Conservation (phyloP, 2,888 invertebrate genomes). For the Tenthredo notha region DNA sequence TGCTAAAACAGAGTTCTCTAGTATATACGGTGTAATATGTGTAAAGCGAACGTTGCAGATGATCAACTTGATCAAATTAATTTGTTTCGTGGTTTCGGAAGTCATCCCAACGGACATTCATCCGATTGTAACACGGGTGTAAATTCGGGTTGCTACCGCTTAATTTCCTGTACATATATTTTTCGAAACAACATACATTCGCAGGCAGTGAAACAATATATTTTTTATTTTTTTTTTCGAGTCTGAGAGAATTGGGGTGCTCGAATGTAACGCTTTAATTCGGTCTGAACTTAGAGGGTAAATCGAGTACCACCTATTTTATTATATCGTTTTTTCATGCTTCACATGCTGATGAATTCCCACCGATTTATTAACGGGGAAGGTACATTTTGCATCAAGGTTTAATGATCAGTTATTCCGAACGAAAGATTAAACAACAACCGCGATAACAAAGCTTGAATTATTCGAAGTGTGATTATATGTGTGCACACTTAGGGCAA, state of each 20-base stretch:
- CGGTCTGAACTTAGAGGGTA: not conserved
- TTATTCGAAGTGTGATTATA: not conserved
- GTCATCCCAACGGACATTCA: not conserved
- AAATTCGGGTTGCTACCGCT: constrained; percentile 26
- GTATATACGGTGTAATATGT: not conserved
- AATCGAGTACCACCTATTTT: not conserved
- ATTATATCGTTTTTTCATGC: not conserved
- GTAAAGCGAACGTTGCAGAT: constrained; percentile 25
- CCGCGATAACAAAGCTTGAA: constrained; percentile 24
- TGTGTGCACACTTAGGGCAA: not conserved
- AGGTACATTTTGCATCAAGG: not conserved
- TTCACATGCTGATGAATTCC: not conserved
- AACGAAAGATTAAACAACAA: constrained; percentile 29
- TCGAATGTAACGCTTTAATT: constrained; percentile 21
- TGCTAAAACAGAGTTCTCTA: not conserved
- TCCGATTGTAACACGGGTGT: not conserved
- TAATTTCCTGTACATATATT: constrained; percentile 37
- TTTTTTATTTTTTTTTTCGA: not conserved
- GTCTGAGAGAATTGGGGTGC: not conserved
- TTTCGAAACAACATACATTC: not conserved
- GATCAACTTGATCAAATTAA: constrained; percentile 16
- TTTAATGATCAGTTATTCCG: constrained; percentile 6
- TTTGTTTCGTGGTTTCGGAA: constrained; percentile 26
- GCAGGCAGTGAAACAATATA: not conserved
- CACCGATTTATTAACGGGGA: not conserved